Percentiles rank a stretch among this genome's conserved stretches.
phyloP scores from a whole-genome alignment of 2,888 invertebrate genomes.

The Tinea trinotella region DNA sequence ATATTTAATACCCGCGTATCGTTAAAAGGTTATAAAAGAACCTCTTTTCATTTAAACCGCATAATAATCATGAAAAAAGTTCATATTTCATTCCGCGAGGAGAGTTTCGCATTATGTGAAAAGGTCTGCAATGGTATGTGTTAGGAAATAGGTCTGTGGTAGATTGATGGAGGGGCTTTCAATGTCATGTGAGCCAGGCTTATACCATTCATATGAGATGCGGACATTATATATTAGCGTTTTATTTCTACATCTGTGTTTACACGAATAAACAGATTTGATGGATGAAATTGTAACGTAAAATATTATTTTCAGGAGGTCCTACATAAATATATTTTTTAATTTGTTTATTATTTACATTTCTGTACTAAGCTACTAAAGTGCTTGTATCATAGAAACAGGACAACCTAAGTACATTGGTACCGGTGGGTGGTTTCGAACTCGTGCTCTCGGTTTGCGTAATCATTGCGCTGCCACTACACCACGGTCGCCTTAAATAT shows the following conservation, averaged over 20 bases:
- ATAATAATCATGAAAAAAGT: slow-evolving; percentile 9
- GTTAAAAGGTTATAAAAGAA: background rate
- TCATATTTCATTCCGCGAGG: slow-evolving; percentile 4
- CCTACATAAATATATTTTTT: no score
- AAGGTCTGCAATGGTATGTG: slow-evolving; percentile 37
- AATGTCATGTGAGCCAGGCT: slow-evolving; percentile 45
- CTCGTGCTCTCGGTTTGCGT: no score
- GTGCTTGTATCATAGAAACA: no score
- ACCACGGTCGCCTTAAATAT: no score
- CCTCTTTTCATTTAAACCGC: background rate
- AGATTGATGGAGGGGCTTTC: slow-evolving; percentile 56
- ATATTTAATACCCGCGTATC: background rate
- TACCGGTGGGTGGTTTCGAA: no score
- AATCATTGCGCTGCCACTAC: no score
- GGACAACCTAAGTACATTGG: no score
- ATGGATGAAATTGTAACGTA: slow-evolving; percentile 5
- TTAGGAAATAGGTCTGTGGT: slow-evolving; percentile 44
- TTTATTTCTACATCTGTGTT: slow-evolving; percentile 10
- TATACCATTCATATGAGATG: slow-evolving; percentile 9
- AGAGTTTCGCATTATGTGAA: slow-evolving; percentile 43
- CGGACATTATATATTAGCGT: slow-evolving; percentile 14
- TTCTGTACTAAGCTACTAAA: no score
- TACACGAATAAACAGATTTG: slow-evolving; percentile 6
- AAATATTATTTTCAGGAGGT: slow-evolving; percentile 1
- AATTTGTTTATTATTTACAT: no score